Conservation (phyloP, 1,140 invertebrate genomes). For the Cydia fagiglandana region DNA sequence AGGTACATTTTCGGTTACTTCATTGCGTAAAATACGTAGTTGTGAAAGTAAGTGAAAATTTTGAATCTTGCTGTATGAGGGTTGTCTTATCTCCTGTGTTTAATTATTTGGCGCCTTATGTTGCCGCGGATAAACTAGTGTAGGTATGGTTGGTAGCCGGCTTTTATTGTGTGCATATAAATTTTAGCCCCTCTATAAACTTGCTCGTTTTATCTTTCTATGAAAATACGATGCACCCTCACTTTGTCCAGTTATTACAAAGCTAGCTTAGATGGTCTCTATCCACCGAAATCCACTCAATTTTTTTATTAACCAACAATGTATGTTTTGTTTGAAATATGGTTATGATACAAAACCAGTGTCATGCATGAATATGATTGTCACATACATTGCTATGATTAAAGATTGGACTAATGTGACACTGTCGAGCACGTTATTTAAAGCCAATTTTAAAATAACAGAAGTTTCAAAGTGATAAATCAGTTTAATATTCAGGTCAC, state of each 20-base stretch:
- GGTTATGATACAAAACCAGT: no score
- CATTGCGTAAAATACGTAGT: not conserved
- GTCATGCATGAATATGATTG: no score
- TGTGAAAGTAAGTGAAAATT: not conserved
- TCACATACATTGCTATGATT: no score
- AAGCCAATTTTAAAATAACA: not conserved
- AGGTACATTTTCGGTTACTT: not conserved
- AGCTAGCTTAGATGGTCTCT: no score
- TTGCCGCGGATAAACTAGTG: not conserved
- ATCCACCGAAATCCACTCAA: no score
- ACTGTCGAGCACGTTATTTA: not conserved
- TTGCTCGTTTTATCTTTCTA: no score
- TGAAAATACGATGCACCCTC: no score
- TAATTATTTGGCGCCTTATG: constrained; percentile 18
- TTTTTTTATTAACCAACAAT: no score
- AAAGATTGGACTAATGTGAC: no score
- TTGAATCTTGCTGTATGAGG: constrained; percentile 2
- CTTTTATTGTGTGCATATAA: not conserved
- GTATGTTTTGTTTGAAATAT: no score
- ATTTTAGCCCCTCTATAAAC: no score
- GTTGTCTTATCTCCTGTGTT: not conserved
- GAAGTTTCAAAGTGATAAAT: constrained; percentile 11
- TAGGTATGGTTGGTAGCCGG: not conserved
- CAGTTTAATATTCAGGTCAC: constrained; percentile 28
- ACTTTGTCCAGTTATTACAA: no score